phyloP scores from a whole-genome alignment of 1,140 invertebrate genomes.

The Ceratoteleas bidentatus region DNA sequence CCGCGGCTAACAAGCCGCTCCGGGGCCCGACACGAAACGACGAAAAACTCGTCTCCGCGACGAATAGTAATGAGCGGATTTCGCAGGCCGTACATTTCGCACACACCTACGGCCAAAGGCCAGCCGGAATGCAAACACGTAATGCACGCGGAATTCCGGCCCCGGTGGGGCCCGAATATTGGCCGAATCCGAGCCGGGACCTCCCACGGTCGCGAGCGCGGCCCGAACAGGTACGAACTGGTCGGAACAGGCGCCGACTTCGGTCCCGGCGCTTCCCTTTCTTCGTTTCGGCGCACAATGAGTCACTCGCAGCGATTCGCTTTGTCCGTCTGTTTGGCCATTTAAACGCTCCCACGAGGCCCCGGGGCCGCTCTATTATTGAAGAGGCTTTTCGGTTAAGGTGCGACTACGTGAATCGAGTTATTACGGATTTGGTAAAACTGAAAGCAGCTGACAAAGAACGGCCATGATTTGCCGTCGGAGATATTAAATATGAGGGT shows the following conservation, averaged over 20 bases:
- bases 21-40: slow-evolving; percentile 43
- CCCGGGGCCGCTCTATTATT: slow-evolving; percentile 2
- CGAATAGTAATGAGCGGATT: slow-evolving; percentile 76
- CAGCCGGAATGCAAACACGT: slow-evolving; percentile 79
- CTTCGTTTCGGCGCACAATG: slow-evolving; percentile 27
- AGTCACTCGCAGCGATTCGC: slow-evolving; percentile 28
- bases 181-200: slow-evolving; percentile 70
- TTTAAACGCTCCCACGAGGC: slow-evolving; percentile 23
- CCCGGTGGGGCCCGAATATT: slow-evolving; percentile 74
- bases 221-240: slow-evolving; percentile 64
- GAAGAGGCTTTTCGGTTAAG: slow-evolving; percentile 12
- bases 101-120: slow-evolving; percentile 71
- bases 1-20: slow-evolving; percentile 40
- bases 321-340: slow-evolving; percentile 31
- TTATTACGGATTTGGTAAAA: slow-evolving; percentile 83
- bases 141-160: slow-evolving; percentile 75
- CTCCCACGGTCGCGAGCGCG: slow-evolving; percentile 70
- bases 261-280: slow-evolving; percentile 36
- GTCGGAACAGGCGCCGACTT: slow-evolving; percentile 48
- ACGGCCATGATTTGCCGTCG: no score
- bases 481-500: no score
- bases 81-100: slow-evolving; percentile 57
- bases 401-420: neutral
- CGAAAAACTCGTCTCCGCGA: slow-evolving; percentile 58
- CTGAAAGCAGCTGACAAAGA: no score